phyloP scores from a whole-genome alignment of 2,113 vertebrate species.

The Mellivora capensis region DNA sequence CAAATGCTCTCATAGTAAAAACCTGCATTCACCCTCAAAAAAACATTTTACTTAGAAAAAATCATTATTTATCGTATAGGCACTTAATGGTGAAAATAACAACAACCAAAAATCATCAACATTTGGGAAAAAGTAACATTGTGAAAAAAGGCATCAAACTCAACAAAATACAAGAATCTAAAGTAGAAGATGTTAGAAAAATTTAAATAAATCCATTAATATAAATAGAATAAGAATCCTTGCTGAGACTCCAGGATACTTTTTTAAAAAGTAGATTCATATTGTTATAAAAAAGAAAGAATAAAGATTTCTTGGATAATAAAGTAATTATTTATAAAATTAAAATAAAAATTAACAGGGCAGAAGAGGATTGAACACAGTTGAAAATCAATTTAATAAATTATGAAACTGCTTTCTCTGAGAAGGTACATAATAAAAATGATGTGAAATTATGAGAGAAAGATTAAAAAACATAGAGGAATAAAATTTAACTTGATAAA shows the following conservation, averaged over 20 bases:
- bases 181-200: background rate
- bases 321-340: slow-evolving; percentile 24
- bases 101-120: background rate
- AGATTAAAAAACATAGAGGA: background rate
- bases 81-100: background rate
- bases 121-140: background rate
- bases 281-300: background rate
- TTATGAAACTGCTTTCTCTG: background rate
- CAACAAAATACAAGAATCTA: background rate
- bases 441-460: background rate
- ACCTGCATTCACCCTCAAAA: background rate
- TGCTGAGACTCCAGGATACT: background rate
- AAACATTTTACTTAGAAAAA: background rate
- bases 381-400: slow-evolving; percentile 40
- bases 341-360: slow-evolving; percentile 2
- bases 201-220: background rate
- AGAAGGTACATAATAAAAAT: background rate
- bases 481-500: background rate
- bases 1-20: background rate
- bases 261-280: background rate
- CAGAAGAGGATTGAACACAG: background rate
- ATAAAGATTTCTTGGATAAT: background rate
- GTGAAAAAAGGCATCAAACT: background rate
- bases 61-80: background rate
- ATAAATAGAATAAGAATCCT: background rate